These are phyloP conservation scores for Globodera ellingtonae DNA, from an alignment of 1,140 invertebrate genomes.

Conservation along the genomic window DNA sequence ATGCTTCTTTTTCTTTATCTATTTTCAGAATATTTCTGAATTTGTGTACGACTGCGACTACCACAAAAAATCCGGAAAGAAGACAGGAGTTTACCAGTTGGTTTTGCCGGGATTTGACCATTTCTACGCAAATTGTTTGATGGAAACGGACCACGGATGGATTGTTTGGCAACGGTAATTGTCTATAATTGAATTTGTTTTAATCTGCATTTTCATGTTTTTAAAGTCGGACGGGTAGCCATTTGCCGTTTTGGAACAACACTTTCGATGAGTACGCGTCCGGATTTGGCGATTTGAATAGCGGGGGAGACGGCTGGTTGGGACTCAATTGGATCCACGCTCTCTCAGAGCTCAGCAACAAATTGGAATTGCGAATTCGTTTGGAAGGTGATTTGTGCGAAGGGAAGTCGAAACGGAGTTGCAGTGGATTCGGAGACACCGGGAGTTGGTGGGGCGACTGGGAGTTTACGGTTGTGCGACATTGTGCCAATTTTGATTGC, in stretches of 20 bases:
- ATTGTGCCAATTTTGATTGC: not conserved
- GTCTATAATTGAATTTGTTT: not conserved
- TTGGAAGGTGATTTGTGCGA: slow-evolving; percentile 22
- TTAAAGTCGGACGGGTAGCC: slow-evolving; percentile 13
- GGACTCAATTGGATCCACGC: slow-evolving; percentile 8
- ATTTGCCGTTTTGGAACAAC: slow-evolving; percentile 21
- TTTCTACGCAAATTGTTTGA: slow-evolving; percentile 22
- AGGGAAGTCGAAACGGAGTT: not conserved
- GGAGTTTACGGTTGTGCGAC: slow-evolving; percentile 7
- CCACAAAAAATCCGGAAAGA: not conserved
- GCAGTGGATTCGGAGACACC: slow-evolving; percentile 12
- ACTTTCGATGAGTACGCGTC: slow-evolving; percentile 13
- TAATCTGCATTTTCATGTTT: not conserved
- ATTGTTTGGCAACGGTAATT: slow-evolving; percentile 20
- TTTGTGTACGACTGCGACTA: slow-evolving; percentile 19
- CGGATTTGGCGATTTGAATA: slow-evolving; percentile 15
- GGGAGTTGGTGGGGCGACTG: slow-evolving; percentile 25
- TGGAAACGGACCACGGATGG: slow-evolving; percentile 26
- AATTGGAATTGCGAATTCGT: slow-evolving; percentile 22
- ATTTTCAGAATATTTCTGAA: not conserved
- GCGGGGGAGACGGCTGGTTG: slow-evolving; percentile 10
- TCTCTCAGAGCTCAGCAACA: not conserved
- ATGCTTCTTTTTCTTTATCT: not conserved
- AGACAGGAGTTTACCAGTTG: slow-evolving; percentile 7
- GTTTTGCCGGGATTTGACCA: not conserved